Evolutionary conservation across 2,797 vertebrate genomes (phyloP), one percentile per base, ranked within the genome.

Genomic region (Tokudaia muenninki): DNA sequence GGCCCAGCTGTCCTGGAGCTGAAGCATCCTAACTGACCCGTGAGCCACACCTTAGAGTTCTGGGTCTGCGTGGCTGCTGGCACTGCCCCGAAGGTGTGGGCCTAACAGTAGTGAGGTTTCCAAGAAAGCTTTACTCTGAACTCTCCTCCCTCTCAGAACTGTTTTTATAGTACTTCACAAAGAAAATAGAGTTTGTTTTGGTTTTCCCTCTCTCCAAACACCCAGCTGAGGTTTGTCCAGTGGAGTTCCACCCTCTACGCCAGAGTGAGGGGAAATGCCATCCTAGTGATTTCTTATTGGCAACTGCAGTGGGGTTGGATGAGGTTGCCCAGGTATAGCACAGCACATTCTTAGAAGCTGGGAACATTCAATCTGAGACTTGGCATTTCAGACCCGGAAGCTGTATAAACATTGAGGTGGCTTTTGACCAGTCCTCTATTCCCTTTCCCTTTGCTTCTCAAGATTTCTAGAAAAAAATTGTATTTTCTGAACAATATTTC

Each of bases 141-240:
- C n/a, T 90, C 17, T 4, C 3, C 16, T 14, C 14, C 14, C 57
- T 93, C 59, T 37, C 55, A 81, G 74, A 87, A 90, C 50, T 86
- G 77, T 37, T 84, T 91, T 86, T 78, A 80, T 84, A 92, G 80
- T 92, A 77, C n/a, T 75, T 94, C 67, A 78, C 26, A 67, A 96
- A 95, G 74, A 80, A 97, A 91, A 93, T 11, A 92, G 31, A 14
- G 6, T 19, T 47, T 65, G 34, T 67, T 74, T 44, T 26, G 24
- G 52, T 87, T 74, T 37, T 83, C 34, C 22, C 3, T 13, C 17
- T 90, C 55, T 92, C 13, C 52, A 94, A 87, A 87, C 37, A 90
- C 19, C 81, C 10, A 82, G 65, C 31, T 93, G 61, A 74, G 82
- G 93, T 91, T 92, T 93, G 29, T 87, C 61, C 59, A 82, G 61